A percentile compares a stretch with the other conserved stretches of the same genome.
phyloP scores from a whole-genome alignment of 2,797 vertebrate genomes.

The Mycteria americana region DNA sequence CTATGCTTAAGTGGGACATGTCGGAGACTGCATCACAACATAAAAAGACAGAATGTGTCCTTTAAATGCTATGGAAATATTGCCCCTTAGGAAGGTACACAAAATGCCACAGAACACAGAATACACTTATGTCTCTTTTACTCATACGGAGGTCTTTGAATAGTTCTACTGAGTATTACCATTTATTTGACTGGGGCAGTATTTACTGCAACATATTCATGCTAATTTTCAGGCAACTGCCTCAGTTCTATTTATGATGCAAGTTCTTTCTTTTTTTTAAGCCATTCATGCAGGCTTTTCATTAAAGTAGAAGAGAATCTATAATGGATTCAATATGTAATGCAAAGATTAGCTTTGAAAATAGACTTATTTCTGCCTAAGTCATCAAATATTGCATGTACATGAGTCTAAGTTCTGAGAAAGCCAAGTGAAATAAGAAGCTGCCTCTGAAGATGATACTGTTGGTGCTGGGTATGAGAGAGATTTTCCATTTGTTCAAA shows the following conservation, averaged over 20 bases:
- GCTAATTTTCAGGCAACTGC: conserved; percentile 31
- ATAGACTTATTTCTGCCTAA: conserved; percentile 54
- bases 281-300: conserved; percentile 24
- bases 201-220: conserved; percentile 12
- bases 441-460: background rate
- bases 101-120: background rate
- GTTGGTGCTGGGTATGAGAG: background rate
- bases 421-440: conserved; percentile 29
- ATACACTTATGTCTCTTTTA: background rate
- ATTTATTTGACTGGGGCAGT: background rate
- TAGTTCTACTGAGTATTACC: background rate
- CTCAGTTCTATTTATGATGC: background rate
- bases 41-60: background rate
- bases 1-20: background rate
- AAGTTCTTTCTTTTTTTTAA: conserved; percentile 26
- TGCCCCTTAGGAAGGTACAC: background rate
- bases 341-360: conserved; percentile 63
- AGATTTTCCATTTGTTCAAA: background rate
- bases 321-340: conserved; percentile 52
- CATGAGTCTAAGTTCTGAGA: conserved; percentile 2
- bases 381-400: conserved; percentile 53
- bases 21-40: background rate
- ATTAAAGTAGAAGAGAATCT: conserved; percentile 54
- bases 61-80: background rate
- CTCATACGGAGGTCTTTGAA: background rate